These are phyloP conservation scores for Spea bombifrons DNA, from an alignment of 2,113 vertebrate species.

Conservation along the genomic window DNA sequence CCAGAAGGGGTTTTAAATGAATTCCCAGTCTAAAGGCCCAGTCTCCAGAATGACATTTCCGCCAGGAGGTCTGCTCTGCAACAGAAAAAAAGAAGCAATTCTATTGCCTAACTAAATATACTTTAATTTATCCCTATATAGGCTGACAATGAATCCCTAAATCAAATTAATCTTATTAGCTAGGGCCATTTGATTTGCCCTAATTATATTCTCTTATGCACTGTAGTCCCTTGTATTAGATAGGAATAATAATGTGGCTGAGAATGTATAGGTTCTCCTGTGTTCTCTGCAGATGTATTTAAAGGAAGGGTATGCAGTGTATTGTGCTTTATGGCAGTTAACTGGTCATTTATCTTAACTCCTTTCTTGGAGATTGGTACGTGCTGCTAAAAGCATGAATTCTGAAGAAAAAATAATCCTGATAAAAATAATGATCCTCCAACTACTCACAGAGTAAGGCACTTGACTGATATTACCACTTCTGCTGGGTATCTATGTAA, in stretches of 20 bases:
- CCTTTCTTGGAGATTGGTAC: no score
- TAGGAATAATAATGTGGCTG: neutral
- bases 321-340: no score
- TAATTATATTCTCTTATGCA: conserved; percentile 29
- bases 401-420: no score
- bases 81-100: conserved; percentile 47
- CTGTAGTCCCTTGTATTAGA: conserved; percentile 16
- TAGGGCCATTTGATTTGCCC: conserved; percentile 47
- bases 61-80: conserved; percentile 52
- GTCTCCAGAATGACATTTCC: conserved; percentile 44
- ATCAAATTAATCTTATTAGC: conserved; percentile 39
- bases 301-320: no score
- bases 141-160: conserved; percentile 40
- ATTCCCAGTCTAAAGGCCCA: conserved; percentile 55
- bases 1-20: conserved; percentile 61
- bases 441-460: no score
- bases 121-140: conserved; percentile 44
- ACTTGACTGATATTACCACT: no score
- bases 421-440: no score
- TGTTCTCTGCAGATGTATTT: no score
- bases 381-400: no score
- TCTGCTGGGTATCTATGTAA: no score
- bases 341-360: no score
- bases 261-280: neutral
- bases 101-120: conserved; percentile 48